Evolutionary conservation across 2,113 vertebrate genomes (phyloP), one percentile per base, ranked within the genome.

Genomic region (Phyllostomus discolor): DNA sequence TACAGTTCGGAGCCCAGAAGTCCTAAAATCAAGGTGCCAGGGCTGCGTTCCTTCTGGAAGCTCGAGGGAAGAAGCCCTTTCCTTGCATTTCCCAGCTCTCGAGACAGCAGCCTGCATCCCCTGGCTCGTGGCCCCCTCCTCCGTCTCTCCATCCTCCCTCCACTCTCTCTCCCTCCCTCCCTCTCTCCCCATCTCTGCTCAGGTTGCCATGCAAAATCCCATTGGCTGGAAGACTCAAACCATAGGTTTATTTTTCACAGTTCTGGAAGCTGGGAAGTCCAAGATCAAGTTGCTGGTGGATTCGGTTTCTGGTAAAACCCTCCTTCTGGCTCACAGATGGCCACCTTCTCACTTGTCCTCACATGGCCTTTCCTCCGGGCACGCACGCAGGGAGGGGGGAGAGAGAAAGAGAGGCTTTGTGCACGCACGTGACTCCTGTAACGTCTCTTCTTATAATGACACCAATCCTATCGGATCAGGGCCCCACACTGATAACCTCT

Each of bases 61-160:
- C 7, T 35, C 43, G 0, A 14, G 35, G 81, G 41, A 38, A 83
- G 54, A 59, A 24, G 15, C 50, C 15, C 4, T 41, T 46, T 19
- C 66, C 66, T 72, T 28, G 24, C 12, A 12, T 67, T 82, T 78
- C 46, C 87, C 54, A 31, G 52, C 67, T 79, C 28, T 10, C 38
- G 57, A 81, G 31, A 64, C 24, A 0, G 2, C 24, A 0, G 2
- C 41, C 75, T 57, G 35, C 1, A 1, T 19, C 7, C 88, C 82
- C 35, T 20, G 31, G 26, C 41, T 88, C 17, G 0, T 1, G n/a
- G 43, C 9, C 57, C 12, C 17, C 12, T 3, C 24, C 81, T 43
- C 20, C 76, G 12, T n/a, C 12, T 64, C 2, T 22, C 20, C 72
- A 0, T 22, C 31, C 17, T 20, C 22, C 2, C 35, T 41, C 57